A percentile compares a stretch with the other conserved stretches of the same genome.
Evolutionary conservation across 1,140 invertebrate species (phyloP).

Genomic region (Formica selysi): DNA sequence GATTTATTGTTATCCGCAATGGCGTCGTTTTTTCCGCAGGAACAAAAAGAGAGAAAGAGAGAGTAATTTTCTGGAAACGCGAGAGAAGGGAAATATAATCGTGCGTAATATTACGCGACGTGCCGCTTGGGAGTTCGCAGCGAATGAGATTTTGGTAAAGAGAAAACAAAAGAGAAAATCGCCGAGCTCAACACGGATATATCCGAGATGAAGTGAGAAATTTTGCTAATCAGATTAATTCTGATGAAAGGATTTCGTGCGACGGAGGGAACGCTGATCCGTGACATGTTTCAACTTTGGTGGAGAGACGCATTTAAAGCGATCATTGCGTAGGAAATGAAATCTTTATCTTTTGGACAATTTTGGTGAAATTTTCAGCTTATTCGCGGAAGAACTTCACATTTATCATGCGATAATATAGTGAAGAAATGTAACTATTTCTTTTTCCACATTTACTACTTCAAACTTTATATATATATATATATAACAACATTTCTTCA

Average conservation of each 20-base stretch:
- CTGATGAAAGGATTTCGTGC: not conserved
- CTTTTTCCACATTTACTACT: no score
- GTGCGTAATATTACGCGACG: constrained; percentile 4
- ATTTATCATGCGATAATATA: not conserved
- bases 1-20: constrained; percentile 63
- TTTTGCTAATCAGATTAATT: constrained; percentile 12
- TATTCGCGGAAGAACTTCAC: not conserved
- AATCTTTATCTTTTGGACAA: not conserved
- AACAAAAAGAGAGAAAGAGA: not conserved
- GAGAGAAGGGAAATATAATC: constrained; percentile 11
- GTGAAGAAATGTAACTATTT: no score
- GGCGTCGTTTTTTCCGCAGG: constrained; percentile 23
- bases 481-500: not conserved
- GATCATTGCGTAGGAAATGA: not conserved
- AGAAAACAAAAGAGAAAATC: constrained; percentile 26
- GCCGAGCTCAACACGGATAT: not conserved
- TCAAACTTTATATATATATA: no score
- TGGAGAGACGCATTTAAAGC: not conserved
- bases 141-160: constrained; percentile 25
- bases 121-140: not conserved
- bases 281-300: not conserved
- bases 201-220: constrained; percentile 7
- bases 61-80: not conserved
- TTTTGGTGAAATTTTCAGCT: not conserved
- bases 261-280: not conserved